phyloP scores from a whole-genome alignment of 2,797 vertebrate species.

The Paguma larvata region DNA sequence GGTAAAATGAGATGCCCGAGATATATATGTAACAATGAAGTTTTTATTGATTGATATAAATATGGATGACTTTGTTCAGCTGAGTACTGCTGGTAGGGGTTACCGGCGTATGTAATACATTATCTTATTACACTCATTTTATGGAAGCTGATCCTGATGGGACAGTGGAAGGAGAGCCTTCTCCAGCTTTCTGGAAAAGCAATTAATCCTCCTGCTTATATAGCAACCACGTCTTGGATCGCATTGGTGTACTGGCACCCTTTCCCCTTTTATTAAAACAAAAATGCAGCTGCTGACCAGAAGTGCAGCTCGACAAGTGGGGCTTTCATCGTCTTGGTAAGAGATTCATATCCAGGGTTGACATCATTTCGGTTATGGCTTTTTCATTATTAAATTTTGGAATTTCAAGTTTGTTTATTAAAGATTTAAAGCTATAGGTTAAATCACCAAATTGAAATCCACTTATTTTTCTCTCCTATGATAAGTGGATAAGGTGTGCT shows the following conservation, averaged over 20 bases:
- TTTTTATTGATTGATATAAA: constrained; percentile 81
- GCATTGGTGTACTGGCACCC: constrained; percentile 70
- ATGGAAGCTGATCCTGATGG: constrained; percentile 83
- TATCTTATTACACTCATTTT: constrained; percentile 85
- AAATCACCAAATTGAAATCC: constrained; percentile 83
- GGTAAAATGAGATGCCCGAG: constrained; percentile 67
- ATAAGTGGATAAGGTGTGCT: constrained; percentile 78
- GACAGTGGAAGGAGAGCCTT: constrained; percentile 82
- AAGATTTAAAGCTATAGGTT: constrained; percentile 83
- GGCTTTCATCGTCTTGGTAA: constrained; percentile 78
- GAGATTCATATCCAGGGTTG: constrained; percentile 84
- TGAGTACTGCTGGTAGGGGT: constrained; percentile 75
- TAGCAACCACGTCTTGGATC: constrained; percentile 73
- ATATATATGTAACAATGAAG: constrained; percentile 69
- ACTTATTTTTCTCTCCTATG: constrained; percentile 71
- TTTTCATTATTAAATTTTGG: constrained; percentile 81
- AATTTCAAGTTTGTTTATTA: constrained; percentile 82
- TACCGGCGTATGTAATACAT: constrained; percentile 82
- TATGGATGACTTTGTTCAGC: constrained; percentile 74
- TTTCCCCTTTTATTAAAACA: constrained; percentile 82
- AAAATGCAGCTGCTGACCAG: constrained; percentile 84
- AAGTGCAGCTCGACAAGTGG: constrained; percentile 71
- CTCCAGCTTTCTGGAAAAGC: constrained; percentile 84
- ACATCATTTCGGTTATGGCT: constrained; percentile 82
- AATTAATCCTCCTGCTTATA: constrained; percentile 79